Percentiles rank a stretch among this genome's conserved stretches.
Conservation (phyloP, 2,797 vertebrate genomes). For the Sarcophilus harrisii region DNA sequence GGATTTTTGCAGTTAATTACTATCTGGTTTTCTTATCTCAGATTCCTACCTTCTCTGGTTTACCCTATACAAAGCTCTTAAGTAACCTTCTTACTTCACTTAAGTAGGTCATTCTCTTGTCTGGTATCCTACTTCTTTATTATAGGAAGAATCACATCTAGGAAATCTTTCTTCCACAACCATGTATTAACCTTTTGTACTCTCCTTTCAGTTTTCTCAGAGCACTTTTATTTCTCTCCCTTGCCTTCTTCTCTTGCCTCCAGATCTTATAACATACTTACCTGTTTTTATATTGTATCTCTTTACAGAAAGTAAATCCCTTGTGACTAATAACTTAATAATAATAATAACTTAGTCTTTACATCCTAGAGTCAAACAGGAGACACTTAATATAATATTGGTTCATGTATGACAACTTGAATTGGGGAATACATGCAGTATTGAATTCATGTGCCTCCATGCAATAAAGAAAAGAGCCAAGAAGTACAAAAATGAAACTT, state of each 20-base stretch:
- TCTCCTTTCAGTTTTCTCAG: neutral
- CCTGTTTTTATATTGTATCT: too few species aligned
- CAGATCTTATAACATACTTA: neutral
- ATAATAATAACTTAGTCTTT: neutral
- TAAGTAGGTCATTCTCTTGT: neutral
- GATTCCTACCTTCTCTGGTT: neutral
- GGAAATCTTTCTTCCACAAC: neutral
- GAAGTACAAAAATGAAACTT: slow-evolving; percentile 15
- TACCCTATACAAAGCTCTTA: too few species aligned
- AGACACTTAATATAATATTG: neutral
- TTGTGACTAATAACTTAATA: neutral
- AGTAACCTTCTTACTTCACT: neutral
- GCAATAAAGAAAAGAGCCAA: neutral
- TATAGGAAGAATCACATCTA: neutral
- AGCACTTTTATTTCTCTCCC: neutral
- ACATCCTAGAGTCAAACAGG: neutral
- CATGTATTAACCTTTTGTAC: neutral
- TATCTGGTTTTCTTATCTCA: neutral
- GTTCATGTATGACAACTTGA: neutral
- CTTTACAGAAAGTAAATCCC: neutral
- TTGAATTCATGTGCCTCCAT: neutral
- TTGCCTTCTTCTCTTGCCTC: neutral
- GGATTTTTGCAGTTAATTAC: neutral
- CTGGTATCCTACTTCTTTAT: too few species aligned
- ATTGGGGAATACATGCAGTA: neutral